Percentiles rank a stretch among this genome's conserved stretches.
Evolutionary conservation across 2,797 vertebrate genomes (phyloP).

Genomic region (Apogon talboti): DNA sequence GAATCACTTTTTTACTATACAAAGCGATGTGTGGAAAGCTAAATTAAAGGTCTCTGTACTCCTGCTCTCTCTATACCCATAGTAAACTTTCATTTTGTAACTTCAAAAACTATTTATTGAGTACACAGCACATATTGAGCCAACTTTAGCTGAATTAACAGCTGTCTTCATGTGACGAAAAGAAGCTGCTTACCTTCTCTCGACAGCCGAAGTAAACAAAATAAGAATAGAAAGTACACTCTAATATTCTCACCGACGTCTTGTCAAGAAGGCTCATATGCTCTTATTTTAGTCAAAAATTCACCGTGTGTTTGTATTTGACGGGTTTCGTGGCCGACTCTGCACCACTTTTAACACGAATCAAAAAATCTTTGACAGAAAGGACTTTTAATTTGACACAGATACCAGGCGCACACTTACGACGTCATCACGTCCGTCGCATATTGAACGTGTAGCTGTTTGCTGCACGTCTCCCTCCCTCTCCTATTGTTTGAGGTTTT

Average conservation of each 20-base stretch:
- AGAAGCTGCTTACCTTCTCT: conserved; percentile 47
- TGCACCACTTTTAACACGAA: neutral
- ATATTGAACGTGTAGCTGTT: conserved; percentile 15
- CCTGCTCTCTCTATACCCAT: no score
- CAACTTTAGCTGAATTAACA: neutral
- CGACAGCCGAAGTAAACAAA: conserved; percentile 62
- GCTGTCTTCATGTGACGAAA: neutral
- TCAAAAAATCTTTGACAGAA: conserved; percentile 5
- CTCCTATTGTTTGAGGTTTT: conserved; percentile 64
- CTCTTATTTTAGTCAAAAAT: neutral
- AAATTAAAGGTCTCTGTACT: no score
- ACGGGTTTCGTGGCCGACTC: neutral
- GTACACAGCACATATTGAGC: neutral
- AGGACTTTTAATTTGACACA: conserved; percentile 79
- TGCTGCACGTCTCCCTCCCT: conserved; percentile 19
- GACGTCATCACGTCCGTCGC: conserved; percentile 48
- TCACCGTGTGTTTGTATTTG: rapidly evolving
- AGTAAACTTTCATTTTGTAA: no score
- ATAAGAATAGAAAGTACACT: conserved; percentile 47
- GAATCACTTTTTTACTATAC: no score
- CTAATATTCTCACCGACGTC: neutral
- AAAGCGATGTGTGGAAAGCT: no score
- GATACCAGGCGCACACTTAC: conserved; percentile 42
- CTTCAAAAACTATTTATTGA: neutral
- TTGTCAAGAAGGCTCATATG: neutral